Evolutionary conservation across 1,140 invertebrate genomes (phyloP), one percentile per base, ranked within the genome.

Genomic region (Drosophila nigromelanica): DNA sequence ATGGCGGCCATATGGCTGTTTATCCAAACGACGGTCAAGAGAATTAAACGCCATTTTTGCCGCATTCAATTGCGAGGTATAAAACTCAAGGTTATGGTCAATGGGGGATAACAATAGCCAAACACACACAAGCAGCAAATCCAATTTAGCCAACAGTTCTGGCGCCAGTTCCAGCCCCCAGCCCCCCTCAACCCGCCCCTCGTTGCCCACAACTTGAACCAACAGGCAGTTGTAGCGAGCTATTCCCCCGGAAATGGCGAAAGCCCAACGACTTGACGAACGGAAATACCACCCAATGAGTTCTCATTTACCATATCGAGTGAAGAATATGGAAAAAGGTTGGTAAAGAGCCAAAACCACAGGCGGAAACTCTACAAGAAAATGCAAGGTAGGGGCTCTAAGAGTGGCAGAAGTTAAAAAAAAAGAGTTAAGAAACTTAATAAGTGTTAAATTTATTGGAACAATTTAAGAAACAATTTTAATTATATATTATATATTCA

Each of bases 1-100:
- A 45, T 45, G 10, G 15, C 24, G 21, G 47, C 47, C 12, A 48
- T 48, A 48, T 30, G 24, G 5, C 14, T 33, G 48, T 50, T 50
- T 33, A 12, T 30, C 33, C 51, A 15, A 14, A 14, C 47, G 21
- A 21, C 5, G 18, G 47, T 11, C 48, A 54, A 61, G 47, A 60
- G 58, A 68, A 68, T 68, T 42, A 51, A 68, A 52, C 27, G 27
- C 30, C 37, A 40, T 15, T 60, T 62, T 58, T 66, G 52, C 62
- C 48, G 54, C 62, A 67, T 72, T 72, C 54, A 59, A 72, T 67
- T 67, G 67, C 39, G 45, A 39, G 52, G 45, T 43, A 52, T 12
- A 58, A 54, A 37, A 51, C 24, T 66, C 69, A 67, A 72, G 69
- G 69, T 67, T 67, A 45, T 51, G 61, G 68, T 58, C 68, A 62